These are phyloP conservation scores for Ctenosaura bakeri DNA, from an alignment of 2,797 vertebrate species.

Conservation along the genomic window DNA sequence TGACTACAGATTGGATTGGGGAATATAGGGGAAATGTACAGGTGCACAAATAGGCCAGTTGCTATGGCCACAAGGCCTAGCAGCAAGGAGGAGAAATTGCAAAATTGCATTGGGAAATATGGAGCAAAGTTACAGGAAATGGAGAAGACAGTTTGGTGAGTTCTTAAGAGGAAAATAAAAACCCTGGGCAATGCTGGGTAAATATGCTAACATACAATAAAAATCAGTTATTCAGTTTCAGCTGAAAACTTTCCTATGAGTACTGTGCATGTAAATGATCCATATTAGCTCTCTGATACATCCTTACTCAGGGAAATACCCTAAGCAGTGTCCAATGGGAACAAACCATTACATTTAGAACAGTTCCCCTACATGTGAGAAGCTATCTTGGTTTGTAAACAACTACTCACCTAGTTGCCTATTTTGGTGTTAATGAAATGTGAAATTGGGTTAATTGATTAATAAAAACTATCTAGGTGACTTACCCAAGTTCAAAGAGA, in stretches of 20 bases:
- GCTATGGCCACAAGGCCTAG: no score
- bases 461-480: neutral
- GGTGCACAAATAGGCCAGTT: no score
- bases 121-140: no score
- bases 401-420: neutral
- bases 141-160: no score
- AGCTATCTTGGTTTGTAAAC: neutral
- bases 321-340: neutral
- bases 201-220: neutral
- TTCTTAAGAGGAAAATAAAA: no score
- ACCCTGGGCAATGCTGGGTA: no score
- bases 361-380: no score
- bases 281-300: neutral
- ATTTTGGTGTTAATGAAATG: neutral
- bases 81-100: no score
- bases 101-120: no score
- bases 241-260: neutral
- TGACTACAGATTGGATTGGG: no score
- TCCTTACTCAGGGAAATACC: neutral
- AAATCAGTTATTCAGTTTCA: neutral
- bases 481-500: neutral
- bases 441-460: neutral
- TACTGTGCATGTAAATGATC: neutral
- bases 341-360: neutral
- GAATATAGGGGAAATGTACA: no score